phyloP scores from a whole-genome alignment of 2,888 invertebrate species.

The Philonicus albiceps region DNA sequence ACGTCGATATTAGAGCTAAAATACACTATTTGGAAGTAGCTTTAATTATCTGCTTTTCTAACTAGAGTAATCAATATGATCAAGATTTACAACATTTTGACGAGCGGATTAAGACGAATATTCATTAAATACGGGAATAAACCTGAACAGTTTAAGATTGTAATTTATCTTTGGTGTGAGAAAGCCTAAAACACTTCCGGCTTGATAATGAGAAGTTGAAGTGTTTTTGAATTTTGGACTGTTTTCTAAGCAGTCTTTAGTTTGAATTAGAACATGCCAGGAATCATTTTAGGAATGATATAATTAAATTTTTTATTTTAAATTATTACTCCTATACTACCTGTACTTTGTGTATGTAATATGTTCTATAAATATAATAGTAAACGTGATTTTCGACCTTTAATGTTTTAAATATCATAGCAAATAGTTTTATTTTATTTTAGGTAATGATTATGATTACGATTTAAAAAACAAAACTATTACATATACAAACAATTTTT shows the following conservation, averaged over 20 bases:
- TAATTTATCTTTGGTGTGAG: neutral
- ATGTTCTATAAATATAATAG: too few relatives aligned
- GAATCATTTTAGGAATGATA: too few relatives aligned
- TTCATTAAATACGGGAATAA: neutral
- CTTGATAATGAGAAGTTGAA: neutral
- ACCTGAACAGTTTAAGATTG: neutral
- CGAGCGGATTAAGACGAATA: neutral
- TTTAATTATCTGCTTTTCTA: neutral
- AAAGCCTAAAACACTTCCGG: neutral
- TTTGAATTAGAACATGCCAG: neutral
- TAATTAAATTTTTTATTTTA: neutral
- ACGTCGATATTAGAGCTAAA: neutral
- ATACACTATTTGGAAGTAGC: neutral
- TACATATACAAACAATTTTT: too few relatives aligned
- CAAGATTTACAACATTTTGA: neutral
- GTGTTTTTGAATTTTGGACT: neutral
- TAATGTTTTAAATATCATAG: too few relatives aligned
- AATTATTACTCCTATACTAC: too few relatives aligned
- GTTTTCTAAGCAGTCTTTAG: neutral
- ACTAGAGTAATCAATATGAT: neutral
- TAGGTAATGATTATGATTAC: too few relatives aligned
- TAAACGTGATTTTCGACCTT: too few relatives aligned
- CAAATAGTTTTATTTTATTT: too few relatives aligned
- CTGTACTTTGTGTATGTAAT: too few relatives aligned
- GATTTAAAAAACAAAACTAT: too few relatives aligned